A percentile compares a stretch with the other conserved stretches of the same genome.
These are phyloP conservation scores for Holothuria glaberrima DNA, from an alignment of 35 echinoderm and acorn worm species.

Conservation along the genomic window DNA sequence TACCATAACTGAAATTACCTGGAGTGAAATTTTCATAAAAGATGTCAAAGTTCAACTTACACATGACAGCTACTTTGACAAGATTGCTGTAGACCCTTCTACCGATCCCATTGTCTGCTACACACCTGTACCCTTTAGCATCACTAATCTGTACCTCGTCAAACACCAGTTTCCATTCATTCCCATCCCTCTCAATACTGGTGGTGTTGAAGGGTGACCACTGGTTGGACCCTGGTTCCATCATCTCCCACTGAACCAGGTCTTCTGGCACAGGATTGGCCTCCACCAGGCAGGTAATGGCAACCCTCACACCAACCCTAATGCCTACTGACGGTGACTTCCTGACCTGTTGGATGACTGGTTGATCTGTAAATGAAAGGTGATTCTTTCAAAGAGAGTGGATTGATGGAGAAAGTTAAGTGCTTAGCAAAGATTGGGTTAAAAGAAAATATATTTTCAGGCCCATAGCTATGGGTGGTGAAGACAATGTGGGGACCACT, in stretches of 20 bases:
- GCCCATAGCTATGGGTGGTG: too few species aligned
- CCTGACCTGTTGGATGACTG: neutral
- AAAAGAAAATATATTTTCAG: too few species aligned
- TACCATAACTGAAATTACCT: too few species aligned
- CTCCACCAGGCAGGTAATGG: slow-evolving; percentile 1
- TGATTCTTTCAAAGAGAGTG: too few species aligned
- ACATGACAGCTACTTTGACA: slow-evolving; percentile 1
- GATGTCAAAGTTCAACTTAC: neutral
- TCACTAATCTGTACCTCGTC: slow-evolving; percentile 12
- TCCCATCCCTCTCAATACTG: neutral
- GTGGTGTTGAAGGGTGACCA: neutral
- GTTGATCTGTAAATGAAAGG: neutral
- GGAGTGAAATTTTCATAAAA: too few species aligned
- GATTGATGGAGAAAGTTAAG: too few species aligned
- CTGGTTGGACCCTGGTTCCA: slow-evolving; percentile 12
- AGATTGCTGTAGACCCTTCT: neutral
- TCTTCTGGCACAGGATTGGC: neutral
- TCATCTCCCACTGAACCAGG: neutral
- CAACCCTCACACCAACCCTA: neutral
- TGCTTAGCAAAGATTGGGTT: too few species aligned
- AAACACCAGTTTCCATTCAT: slow-evolving; percentile 24
- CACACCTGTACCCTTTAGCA: slow-evolving; percentile 36
- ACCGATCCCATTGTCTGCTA: neutral
- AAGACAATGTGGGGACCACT: too few species aligned
- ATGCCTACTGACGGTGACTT: neutral